Conservation (phyloP, 1,140 invertebrate species). For the Rhagoletis pomonella region DNA sequence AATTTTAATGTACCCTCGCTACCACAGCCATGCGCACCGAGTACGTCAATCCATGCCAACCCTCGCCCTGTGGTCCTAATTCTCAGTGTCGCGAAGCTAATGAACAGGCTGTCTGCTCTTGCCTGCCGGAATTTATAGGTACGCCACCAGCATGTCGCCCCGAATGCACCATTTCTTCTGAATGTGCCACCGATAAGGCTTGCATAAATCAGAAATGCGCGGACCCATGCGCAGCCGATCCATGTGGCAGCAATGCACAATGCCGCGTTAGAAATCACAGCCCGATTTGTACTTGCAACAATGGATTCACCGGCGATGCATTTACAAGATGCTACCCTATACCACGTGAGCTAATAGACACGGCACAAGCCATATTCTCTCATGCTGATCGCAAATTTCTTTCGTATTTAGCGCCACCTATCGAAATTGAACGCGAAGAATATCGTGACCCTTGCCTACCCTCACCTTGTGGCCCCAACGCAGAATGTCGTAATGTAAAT, state of each 20-base stretch:
- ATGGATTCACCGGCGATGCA: conserved; percentile 81
- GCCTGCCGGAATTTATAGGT: conserved; percentile 78
- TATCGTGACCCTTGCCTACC: conserved; percentile 82
- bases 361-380: neutral
- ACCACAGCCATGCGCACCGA: conserved; percentile 71
- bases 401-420: conserved; percentile 77
- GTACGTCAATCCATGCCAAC: conserved; percentile 77
- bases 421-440: conserved; percentile 78
- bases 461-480: conserved; percentile 87
- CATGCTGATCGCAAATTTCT: neutral
- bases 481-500: conserved; percentile 83
- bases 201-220: conserved; percentile 83
- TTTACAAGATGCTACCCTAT: conserved; percentile 79
- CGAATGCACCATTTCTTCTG: conserved; percentile 80
- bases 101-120: conserved; percentile 80
- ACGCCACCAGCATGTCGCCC: conserved; percentile 80
- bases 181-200: conserved; percentile 79
- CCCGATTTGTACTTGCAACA: conserved; percentile 80
- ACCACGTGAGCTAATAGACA: conserved; percentile 77
- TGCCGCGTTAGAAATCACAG: conserved; percentile 86
- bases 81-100: conserved; percentile 79
- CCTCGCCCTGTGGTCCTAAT: conserved; percentile 81
- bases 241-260: conserved; percentile 81
- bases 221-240: conserved; percentile 80
- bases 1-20: conserved; percentile 75